Evolutionary conservation across 2,888 invertebrate genomes (phyloP).

Genomic region (Cerceris ruficornis): DNA sequence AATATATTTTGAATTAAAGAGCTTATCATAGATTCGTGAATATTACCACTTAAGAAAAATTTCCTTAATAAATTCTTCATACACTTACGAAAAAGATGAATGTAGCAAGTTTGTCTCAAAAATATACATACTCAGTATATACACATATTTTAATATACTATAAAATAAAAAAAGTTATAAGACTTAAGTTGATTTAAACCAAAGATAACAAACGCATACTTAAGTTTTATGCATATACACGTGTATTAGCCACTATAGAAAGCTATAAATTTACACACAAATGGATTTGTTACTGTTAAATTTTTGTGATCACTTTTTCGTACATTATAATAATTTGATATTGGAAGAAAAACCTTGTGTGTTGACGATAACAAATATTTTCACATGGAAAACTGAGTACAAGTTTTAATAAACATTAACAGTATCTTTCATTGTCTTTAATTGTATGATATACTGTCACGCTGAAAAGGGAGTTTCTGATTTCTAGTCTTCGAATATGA

Average conservation of each 20-base stretch:
- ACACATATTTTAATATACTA: too few species aligned
- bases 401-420: slow-evolving; percentile 2
- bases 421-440: slow-evolving; percentile 3
- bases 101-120: too few species aligned
- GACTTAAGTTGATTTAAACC: slow-evolving; percentile 5
- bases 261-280: slow-evolving; percentile 15
- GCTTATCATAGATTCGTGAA: background rate
- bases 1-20: background rate
- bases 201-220: background rate
- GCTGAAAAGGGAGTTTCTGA: slow-evolving; percentile 6
- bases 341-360: too few species aligned
- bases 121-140: too few species aligned
- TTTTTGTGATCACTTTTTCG: background rate
- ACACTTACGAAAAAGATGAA: too few species aligned
- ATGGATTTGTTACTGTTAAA: background rate
- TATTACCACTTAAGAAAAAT: too few species aligned
- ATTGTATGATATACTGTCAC: slow-evolving; percentile 10
- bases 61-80: too few species aligned
- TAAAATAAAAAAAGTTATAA: slow-evolving; percentile 6
- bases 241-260: slow-evolving; percentile 1
- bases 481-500: slow-evolving; percentile 10
- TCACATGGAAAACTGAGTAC: slow-evolving; percentile 7
- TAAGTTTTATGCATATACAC: slow-evolving; percentile 2
- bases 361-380: too few species aligned
- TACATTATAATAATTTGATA: too few species aligned